Evolutionary conservation across 2,113 vertebrate genomes (phyloP), one percentile per base, ranked within the genome.

Genomic region (Poeciliopsis occidentalis): DNA sequence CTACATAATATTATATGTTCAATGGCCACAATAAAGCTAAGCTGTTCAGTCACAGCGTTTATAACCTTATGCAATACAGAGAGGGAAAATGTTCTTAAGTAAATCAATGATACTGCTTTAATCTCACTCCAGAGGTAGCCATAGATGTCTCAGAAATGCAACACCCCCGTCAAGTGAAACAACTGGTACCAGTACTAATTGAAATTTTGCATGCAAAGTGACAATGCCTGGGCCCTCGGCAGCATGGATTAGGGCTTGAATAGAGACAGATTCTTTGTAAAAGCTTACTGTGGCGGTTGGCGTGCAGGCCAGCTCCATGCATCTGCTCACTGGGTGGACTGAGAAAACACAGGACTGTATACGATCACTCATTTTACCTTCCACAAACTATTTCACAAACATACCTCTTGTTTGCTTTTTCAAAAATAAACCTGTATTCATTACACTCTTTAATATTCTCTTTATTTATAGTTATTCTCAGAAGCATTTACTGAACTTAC

Each of bases 101-200:
- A 69, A 78, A 75, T 62, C 44, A 30, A 34, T 78, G 77, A 82
- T 86, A 78, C 80, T 85, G 67, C 83, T 78, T 85, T 79, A 87
- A 92, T 84, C 91, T 85, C 81, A 75, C 69, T 80, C 87, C 79
- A 87, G 90, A 94, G 93, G 92, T 89, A 91, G 85, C 80, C 67
- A 64, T 76, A 82, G 82, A 91, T 79, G 79, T 88, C 82, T 80
- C 85, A 78, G 90, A 94, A 91, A 94, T 76, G 83, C 70, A 85
- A 92, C 87, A 88, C 82, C 80, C 87, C 81, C 89, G 87, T 87
- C 81, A 86, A 88, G 82, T 90, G 80, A 94, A 94, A 93, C 94
- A 94, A 95, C 95, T 94, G 93, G 92, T 93, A 94, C 93, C 94
- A 94, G 94, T 91, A 92, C 94, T 95, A 95, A 95, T 95, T 94